A percentile compares a stretch with the other conserved stretches of the same genome.
These are phyloP conservation scores for Isichthys henryi DNA, from an alignment of 2,113 vertebrate species.

Conservation along the genomic window DNA sequence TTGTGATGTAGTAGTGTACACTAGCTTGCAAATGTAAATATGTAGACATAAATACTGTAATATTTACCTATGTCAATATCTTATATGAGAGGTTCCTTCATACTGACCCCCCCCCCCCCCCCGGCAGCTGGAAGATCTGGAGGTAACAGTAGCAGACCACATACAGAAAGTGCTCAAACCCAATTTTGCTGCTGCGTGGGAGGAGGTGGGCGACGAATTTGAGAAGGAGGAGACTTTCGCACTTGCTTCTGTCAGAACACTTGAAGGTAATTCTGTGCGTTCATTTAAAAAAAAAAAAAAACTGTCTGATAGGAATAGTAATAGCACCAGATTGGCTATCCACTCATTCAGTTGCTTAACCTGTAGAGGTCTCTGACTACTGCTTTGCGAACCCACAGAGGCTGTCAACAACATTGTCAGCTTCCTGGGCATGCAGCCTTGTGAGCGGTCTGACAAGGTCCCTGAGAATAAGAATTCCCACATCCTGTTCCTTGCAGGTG, in stretches of 20 bases:
- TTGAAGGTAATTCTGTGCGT: slow-evolving; percentile 70
- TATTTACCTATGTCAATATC: neutral
- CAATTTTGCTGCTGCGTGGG: slow-evolving; percentile 92
- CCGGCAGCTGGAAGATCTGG: slow-evolving; percentile 83
- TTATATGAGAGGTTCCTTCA: neutral
- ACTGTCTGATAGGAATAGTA: neutral
- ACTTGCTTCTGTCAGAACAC: slow-evolving; percentile 80
- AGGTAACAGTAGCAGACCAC: slow-evolving; percentile 86
- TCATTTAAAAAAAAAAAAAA: neutral
- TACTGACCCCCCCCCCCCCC: neutral
- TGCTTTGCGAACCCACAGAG: slow-evolving; percentile 58
- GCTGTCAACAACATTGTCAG: slow-evolving; percentile 89
- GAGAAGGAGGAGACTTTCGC: slow-evolving; percentile 98
- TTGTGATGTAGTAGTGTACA: neutral
- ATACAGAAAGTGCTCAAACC: slow-evolving; percentile 92
- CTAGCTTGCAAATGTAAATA: neutral
- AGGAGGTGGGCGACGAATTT: slow-evolving; percentile 87
- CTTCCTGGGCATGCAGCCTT: slow-evolving; percentile 97
- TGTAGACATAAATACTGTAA: neutral
- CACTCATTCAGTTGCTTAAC: neutral
- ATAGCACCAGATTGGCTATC: neutral
- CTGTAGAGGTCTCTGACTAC: neutral
- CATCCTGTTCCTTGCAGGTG: slow-evolving; percentile 85
- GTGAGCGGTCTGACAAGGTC: slow-evolving; percentile 94
- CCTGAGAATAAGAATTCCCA: slow-evolving; percentile 96